Base-by-base conservation (phyloP, 2,113 vertebrate species). In the Callospermophilus lateralis region DNA sequence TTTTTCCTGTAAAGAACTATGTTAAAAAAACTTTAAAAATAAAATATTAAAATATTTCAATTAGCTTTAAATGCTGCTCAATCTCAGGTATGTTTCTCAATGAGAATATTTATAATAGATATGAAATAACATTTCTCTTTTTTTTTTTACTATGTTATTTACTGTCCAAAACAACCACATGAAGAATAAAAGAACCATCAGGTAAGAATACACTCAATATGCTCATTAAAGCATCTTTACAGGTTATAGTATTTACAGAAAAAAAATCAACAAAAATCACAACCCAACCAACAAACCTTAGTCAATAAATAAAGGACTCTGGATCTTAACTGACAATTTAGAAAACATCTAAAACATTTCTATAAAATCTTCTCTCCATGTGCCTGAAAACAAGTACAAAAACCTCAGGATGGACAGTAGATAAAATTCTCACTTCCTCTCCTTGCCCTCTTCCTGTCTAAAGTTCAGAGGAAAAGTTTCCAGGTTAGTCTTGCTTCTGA, bases 111-210 rank as follows among this genome's bases (percentile, higher is more conserved):
- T 16, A 93, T 84, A 90, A 48, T 4, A 87, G 39, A 96, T 88
- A 97, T 6, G n/a, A 95, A 97, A 92, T 94, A 94, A 73, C 67
- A 86, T 32, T 65, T 94, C 67, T 84, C 76, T 95, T 93, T 90
- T 80, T 93, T 94, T 96, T 97, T 81, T 28, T 81, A 73, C 61
- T 80, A n/a, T n/a, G 63, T 58, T 73, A 70, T 79, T 97, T 92
- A 65, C 84, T 93, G 39, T 88, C 51, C 80, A 92, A 90, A 87
- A 92, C 65, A 90, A 77, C 15, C 55, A 87, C 53, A 32, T 34
- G 12, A 26, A 93, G 68, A 93, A 92, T 95, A 68, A 94, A 98
- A 70, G 63, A 58, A 79, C 4, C 0, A 74, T 70, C 34, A 70
- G 76, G 22, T 73, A 91, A 80, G 55, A 72, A 67, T 39, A 72